Conservation (phyloP, 2,797 vertebrate genomes). For the Heliangelus exortis region DNA sequence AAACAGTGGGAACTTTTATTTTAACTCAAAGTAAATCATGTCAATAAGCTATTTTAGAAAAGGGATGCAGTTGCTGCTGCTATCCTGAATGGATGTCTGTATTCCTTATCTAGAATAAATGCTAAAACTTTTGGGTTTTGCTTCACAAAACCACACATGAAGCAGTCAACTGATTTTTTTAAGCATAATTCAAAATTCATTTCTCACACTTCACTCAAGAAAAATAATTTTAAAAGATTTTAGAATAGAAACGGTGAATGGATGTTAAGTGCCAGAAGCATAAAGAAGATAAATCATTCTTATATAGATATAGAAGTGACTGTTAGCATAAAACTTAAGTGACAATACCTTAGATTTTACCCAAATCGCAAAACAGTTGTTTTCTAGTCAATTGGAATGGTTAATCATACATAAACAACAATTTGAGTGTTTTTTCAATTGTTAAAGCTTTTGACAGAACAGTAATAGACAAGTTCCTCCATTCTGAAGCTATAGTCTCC, state of each 20-base stretch:
- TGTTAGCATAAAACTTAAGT: neutral
- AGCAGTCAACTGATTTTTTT: neutral
- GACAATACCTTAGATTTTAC: neutral
- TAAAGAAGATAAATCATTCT: neutral
- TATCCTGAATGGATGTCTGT: neutral
- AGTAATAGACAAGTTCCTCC: neutral
- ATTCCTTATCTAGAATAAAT: neutral
- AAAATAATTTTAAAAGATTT: neutral
- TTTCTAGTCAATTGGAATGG: neutral
- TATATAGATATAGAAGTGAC: neutral
- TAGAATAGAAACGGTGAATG: neutral
- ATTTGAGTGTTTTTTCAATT: neutral
- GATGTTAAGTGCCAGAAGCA: neutral
- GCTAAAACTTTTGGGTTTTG: neutral
- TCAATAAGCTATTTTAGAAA: neutral
- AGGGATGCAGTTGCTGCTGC: neutral
- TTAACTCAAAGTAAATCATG: neutral
- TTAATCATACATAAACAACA: neutral
- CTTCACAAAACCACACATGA: rapidly evolving
- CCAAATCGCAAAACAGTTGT: neutral
- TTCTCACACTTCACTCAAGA: neutral
- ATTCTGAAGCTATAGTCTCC: neutral
- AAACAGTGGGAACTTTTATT: neutral
- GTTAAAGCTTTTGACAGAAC: neutral
- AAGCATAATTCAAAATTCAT: neutral